phyloP scores from a whole-genome alignment of 2,113 vertebrate genomes.

The Hiodon tergisus region DNA sequence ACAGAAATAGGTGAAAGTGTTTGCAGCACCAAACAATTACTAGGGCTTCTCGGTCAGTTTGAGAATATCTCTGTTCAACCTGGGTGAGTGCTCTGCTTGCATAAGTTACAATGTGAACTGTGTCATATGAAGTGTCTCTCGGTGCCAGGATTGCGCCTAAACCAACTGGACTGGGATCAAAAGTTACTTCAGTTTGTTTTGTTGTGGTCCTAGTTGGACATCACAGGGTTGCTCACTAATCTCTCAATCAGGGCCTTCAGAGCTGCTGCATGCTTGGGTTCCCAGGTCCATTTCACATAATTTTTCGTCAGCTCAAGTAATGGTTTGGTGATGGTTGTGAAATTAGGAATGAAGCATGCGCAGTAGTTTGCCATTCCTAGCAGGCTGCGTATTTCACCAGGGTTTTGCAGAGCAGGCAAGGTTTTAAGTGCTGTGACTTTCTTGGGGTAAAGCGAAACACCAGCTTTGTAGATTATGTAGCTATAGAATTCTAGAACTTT shows the following conservation, averaged over 20 bases:
- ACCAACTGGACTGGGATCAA: neutral
- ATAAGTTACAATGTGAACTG: neutral
- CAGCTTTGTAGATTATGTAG: constrained; percentile 17
- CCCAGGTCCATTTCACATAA: neutral
- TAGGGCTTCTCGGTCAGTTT: neutral
- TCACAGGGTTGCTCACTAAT: neutral
- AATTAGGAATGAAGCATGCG: neutral
- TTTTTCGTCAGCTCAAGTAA: neutral
- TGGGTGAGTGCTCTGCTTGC: neutral
- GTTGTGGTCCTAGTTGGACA: neutral
- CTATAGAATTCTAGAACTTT: constrained; percentile 22
- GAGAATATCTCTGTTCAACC: constrained; percentile 4
- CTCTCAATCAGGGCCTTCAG: neutral
- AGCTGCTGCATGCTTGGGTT: neutral
- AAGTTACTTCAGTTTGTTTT: neutral
- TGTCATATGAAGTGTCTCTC: neutral
- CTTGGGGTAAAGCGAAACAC: neutral
- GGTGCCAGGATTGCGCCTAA: neutral
- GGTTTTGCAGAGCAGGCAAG: neutral
- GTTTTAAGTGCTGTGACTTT: constrained; percentile 1
- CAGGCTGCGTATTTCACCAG: neutral
- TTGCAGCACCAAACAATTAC: neutral
- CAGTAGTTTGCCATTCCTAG: neutral
- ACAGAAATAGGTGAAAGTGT: neutral
- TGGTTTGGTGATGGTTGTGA: neutral